Evolutionary conservation across 2,888 invertebrate genomes (phyloP).

Genomic region (Leptopilina drosophilae): DNA sequence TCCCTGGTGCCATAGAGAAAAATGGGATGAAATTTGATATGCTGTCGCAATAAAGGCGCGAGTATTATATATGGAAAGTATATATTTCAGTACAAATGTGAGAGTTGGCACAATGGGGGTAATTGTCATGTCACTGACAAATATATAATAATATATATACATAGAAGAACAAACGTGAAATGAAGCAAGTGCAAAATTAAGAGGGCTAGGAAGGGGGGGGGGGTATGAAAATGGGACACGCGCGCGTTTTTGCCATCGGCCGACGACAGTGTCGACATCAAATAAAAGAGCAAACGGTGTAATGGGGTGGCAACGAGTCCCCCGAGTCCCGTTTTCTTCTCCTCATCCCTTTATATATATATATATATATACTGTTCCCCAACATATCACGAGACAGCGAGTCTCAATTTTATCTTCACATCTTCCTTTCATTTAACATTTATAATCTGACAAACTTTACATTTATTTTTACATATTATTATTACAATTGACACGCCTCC

Average conservation of each 20-base stretch:
- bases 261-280: conserved; percentile 55
- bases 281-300: conserved; percentile 73
- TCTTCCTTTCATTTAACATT: conserved; percentile 54
- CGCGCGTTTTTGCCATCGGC: conserved; percentile 64
- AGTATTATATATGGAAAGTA: conserved; percentile 46
- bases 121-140: conserved; percentile 72
- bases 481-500: background rate
- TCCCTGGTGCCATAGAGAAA: conserved; percentile 18
- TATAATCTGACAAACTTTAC: conserved; percentile 45
- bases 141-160: conserved; percentile 55
- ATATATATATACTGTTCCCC: background rate
- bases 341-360: conserved; percentile 52
- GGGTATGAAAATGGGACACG: conserved; percentile 62
- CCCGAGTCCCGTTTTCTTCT: conserved; percentile 73
- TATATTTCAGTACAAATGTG: conserved; percentile 63
- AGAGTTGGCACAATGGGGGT: conserved; percentile 68
- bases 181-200: conserved; percentile 27
- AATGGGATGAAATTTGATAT: conserved; percentile 52
- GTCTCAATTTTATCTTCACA: conserved; percentile 47
- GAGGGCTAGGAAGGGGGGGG: background rate
- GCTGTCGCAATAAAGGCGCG: conserved; percentile 29
- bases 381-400: conserved; percentile 34
- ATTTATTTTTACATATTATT: conserved; percentile 6
- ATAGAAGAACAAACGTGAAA: conserved; percentile 61
- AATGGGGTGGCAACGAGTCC: conserved; percentile 77